phyloP scores from a whole-genome alignment of 2,888 invertebrate species.

The Tiphia femorata region DNA sequence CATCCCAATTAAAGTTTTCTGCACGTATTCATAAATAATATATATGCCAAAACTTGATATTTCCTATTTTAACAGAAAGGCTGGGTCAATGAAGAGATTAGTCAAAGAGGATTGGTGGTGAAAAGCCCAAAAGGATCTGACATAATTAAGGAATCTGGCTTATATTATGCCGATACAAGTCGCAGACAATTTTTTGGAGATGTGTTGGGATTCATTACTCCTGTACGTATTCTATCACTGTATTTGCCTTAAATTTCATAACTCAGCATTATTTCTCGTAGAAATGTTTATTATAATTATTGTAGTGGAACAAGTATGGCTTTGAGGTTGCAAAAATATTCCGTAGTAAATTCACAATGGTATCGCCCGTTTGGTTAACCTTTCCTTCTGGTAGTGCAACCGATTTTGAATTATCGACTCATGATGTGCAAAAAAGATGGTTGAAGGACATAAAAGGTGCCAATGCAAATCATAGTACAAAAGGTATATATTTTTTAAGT shows the following conservation, averaged over 20 bases:
- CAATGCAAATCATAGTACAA: constrained; percentile 71
- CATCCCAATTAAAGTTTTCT: no score
- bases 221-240: constrained; percentile 72
- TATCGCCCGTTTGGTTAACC: constrained; percentile 97
- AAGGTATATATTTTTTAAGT: constrained; percentile 69
- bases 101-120: constrained; percentile 78
- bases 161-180: constrained; percentile 80
- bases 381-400: constrained; percentile 76
- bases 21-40: no score
- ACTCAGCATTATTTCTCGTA: background rate
- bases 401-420: constrained; percentile 77
- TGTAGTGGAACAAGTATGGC: constrained; percentile 95
- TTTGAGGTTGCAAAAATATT: constrained; percentile 93
- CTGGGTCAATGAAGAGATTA: constrained; percentile 76
- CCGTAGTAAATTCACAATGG: constrained; percentile 88
- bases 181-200: constrained; percentile 78
- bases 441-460: constrained; percentile 78
- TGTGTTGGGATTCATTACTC: constrained; percentile 93
- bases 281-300: constrained; percentile 24
- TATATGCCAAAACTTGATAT: no score
- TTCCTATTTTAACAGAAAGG: constrained; percentile 69
- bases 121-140: constrained; percentile 79
- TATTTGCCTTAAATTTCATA: background rate
- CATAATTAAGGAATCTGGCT: constrained; percentile 81
- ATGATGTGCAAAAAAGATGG: constrained; percentile 91